Conservation (phyloP, 2,113 vertebrate species). For the Gobio gobio region DNA sequence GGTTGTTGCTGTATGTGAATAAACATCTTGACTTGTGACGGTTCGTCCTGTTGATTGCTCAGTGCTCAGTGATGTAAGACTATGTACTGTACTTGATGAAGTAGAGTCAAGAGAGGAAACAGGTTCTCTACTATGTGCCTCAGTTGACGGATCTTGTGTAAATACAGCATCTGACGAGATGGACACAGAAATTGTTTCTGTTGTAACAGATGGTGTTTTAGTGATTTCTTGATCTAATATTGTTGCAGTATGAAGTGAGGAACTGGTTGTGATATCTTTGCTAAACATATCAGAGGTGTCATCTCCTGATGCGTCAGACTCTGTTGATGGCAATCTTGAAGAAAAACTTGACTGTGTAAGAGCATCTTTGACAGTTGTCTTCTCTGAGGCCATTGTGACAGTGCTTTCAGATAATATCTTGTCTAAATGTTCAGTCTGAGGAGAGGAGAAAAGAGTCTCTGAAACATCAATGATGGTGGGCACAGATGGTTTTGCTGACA, state of each 20-base stretch:
- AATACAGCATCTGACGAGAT: neutral
- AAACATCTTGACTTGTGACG: neutral
- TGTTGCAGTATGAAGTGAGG: neutral
- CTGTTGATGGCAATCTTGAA: neutral
- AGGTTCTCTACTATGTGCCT: neutral
- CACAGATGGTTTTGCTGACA: neutral
- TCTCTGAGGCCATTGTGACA: neutral
- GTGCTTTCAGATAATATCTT: neutral
- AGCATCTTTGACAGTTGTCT: neutral
- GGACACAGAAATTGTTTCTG: neutral
- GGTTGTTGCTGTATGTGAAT: neutral
- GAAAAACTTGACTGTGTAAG: neutral
- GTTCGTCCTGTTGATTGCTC: neutral
- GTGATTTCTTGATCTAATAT: neutral
- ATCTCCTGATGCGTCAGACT: neutral
- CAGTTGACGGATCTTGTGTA: neutral
- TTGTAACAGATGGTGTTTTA: neutral
- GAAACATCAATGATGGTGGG: neutral
- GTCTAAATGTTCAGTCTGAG: neutral
- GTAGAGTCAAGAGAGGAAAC: neutral
- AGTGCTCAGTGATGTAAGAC: neutral
- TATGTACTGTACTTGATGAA: neutral
- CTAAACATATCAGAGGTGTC: neutral
- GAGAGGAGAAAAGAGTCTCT: neutral
- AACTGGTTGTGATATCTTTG: neutral